These are phyloP conservation scores for Dermatemys mawii DNA, from an alignment of 2,113 vertebrate genomes.

Conservation along the genomic window DNA sequence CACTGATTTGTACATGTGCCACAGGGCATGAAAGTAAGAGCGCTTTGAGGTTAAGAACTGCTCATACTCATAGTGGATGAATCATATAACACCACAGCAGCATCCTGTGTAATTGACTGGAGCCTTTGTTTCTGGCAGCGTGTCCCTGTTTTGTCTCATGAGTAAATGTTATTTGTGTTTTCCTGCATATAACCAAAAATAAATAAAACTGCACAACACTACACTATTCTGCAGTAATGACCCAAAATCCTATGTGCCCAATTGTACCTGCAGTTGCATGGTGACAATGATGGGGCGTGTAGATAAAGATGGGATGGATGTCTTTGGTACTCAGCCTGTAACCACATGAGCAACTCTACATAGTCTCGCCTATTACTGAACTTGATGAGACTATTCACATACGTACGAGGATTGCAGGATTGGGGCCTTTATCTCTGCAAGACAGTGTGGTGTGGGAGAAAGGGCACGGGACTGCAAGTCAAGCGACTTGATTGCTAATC, in stretches of 20 bases:
- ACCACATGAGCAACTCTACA: conserved; percentile 24
- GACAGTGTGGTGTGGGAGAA: conserved; percentile 27
- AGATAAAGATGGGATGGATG: not conserved
- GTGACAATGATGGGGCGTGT: not conserved
- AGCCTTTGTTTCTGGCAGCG: conserved; percentile 78
- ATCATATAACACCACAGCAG: conserved; percentile 78
- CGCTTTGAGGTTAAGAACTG: conserved; percentile 70
- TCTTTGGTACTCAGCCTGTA: not conserved
- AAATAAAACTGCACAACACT: not conserved
- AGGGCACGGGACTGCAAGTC: rapidly evolving
- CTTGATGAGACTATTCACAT: not conserved
- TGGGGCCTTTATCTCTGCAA: not conserved
- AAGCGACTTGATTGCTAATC: not conserved
- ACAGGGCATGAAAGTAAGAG: conserved; percentile 72
- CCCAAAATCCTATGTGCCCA: not conserved
- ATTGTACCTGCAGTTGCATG: not conserved
- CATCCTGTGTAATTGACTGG: conserved; percentile 77
- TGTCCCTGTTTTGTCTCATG: conserved; percentile 73
- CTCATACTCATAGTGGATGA: conserved; percentile 73
- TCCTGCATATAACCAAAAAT: conserved; percentile 30
- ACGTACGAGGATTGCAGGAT: not conserved
- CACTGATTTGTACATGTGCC: conserved; percentile 70
- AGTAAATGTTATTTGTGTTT: conserved; percentile 73
- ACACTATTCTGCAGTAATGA: not conserved
- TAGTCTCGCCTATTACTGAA: conserved; percentile 21